Conservation (phyloP, 2,797 vertebrate genomes). For the Philypnodon macrostomus region DNA sequence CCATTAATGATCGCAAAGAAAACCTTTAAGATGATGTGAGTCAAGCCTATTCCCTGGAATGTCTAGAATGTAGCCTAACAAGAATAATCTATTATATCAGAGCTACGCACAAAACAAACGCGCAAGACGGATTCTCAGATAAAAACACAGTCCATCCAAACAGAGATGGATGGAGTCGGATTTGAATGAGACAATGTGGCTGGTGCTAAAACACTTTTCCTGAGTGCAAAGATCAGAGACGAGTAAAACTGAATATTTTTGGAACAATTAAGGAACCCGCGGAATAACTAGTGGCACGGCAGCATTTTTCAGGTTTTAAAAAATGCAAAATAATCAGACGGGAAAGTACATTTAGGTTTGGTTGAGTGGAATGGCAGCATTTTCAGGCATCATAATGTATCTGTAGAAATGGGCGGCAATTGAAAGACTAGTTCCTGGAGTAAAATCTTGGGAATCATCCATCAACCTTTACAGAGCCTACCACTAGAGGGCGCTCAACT, state of each 20-base stretch:
- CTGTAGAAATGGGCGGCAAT: background rate
- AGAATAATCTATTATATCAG: constrained; percentile 43
- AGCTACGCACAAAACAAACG: constrained; percentile 28
- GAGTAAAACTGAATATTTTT: no score
- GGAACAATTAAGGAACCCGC: no score
- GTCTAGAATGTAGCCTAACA: constrained; percentile 42
- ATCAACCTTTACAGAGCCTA: no score
- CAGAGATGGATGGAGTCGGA: constrained; percentile 25
- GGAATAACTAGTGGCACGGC: no score
- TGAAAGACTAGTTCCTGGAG: background rate
- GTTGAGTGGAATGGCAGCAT: background rate
- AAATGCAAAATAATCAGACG: background rate
- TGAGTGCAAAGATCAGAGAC: constrained; percentile 64
- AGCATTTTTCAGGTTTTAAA: no score
- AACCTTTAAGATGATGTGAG: no score
- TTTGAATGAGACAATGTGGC: constrained; percentile 48
- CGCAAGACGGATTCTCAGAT: constrained; percentile 16
- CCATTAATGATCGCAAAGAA: constrained; percentile 29
- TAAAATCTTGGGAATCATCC: background rate
- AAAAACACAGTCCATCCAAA: constrained; percentile 13
- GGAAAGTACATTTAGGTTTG: background rate
- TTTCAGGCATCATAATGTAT: no score
- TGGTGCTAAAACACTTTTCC: constrained; percentile 61
- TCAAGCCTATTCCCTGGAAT: constrained; percentile 32
- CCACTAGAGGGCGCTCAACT: background rate